These are phyloP conservation scores for Anguilla megastoma DNA, from an alignment of 2,797 vertebrate species.

Conservation along the genomic window DNA sequence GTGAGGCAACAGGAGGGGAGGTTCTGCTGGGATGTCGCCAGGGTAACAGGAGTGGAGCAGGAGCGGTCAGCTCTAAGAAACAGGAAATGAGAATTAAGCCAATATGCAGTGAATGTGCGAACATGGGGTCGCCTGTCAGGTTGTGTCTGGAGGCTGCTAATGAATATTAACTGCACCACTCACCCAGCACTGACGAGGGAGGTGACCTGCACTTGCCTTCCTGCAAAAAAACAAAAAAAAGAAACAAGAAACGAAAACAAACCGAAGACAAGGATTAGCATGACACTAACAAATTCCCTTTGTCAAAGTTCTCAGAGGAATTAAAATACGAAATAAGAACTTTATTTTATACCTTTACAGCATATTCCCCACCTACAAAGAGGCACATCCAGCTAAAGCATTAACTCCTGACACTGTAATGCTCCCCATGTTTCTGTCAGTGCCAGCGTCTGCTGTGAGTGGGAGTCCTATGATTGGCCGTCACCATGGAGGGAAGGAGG, in stretches of 20 bases:
- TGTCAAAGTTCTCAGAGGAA: neutral
- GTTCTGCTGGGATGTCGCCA: neutral
- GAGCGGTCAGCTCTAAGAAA: slow-evolving; percentile 16
- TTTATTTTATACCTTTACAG: neutral
- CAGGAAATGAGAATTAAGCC: neutral
- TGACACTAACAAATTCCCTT: neutral
- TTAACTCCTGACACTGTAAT: neutral
- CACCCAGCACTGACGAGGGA: neutral
- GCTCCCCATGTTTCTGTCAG: neutral
- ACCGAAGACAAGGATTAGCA: neutral
- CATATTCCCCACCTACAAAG: neutral
- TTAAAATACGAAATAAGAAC: neutral
- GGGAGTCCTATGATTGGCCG: too few relatives aligned
- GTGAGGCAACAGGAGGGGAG: slow-evolving; percentile 8
- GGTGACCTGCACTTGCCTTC: neutral
- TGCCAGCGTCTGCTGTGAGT: neutral
- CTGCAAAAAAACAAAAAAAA: neutral
- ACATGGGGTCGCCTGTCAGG: slow-evolving; percentile 15
- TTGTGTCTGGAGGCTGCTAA: slow-evolving; percentile 8
- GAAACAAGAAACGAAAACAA: neutral
- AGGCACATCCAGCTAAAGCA: too few relatives aligned
- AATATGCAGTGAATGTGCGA: neutral
- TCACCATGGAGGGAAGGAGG: too few relatives aligned
- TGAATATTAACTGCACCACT: neutral
- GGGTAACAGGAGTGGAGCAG: slow-evolving; percentile 21